phyloP scores from a whole-genome alignment of 2,888 invertebrate genomes.

The Eubasilissa splendida region DNA sequence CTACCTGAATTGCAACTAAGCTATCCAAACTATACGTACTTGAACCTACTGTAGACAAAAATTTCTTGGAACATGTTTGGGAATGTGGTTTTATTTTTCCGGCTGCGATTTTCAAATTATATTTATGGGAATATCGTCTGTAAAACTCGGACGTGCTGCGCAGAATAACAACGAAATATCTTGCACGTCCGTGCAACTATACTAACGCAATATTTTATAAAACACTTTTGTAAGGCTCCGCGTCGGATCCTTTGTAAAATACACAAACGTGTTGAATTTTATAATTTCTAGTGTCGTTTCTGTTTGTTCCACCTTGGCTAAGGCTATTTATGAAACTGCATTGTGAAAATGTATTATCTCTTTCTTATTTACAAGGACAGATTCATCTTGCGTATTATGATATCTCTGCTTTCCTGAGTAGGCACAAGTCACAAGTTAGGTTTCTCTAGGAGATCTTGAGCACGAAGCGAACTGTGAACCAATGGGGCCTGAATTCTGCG shows the following conservation, averaged over 20 bases:
- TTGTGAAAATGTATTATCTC: background rate
- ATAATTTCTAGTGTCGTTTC: background rate
- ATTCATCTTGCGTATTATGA: background rate
- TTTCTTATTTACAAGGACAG: background rate
- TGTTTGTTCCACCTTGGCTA: background rate
- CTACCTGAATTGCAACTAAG: too few relatives aligned
- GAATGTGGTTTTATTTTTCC: conserved; percentile 45
- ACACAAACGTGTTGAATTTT: conserved; percentile 42
- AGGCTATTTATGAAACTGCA: background rate
- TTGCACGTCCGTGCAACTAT: conserved; percentile 49
- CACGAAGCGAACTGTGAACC: too few relatives aligned
- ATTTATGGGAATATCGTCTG: conserved; percentile 57
- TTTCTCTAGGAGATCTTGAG: too few relatives aligned
- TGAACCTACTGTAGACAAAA: background rate
- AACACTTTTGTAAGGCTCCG: conserved; percentile 37
- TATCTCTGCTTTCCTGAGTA: too few relatives aligned
- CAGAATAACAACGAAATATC: conserved; percentile 49
- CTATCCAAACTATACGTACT: too few relatives aligned
- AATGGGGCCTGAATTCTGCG: too few relatives aligned
- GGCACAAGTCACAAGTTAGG: too few relatives aligned
- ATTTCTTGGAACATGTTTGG: conserved; percentile 34
- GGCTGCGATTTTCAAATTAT: conserved; percentile 58
- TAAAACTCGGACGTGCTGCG: conserved; percentile 54
- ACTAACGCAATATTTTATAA: conserved; percentile 48
- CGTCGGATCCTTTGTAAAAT: conserved; percentile 35